Conservation (phyloP, 35 echinoderm and acorn worm species). For the Lytechinus variegatus region DNA sequence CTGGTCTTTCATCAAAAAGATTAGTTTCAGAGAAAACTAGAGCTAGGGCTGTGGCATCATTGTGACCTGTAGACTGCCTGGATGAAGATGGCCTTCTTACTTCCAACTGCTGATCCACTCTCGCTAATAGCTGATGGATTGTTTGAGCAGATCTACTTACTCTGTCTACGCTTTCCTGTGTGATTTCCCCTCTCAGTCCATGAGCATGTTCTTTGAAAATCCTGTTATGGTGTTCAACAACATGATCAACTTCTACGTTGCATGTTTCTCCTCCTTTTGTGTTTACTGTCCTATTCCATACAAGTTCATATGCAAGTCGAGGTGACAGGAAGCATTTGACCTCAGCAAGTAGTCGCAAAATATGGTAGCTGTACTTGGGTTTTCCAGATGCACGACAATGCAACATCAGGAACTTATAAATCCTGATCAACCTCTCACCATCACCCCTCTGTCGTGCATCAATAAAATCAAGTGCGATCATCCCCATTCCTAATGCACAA, state of each 20-base stretch:
- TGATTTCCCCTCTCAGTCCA: conserved; percentile 51
- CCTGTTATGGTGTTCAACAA: conserved; percentile 66
- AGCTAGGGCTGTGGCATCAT: conserved; percentile 27
- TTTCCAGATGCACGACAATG: background rate
- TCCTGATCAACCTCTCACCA: background rate
- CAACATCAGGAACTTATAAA: background rate
- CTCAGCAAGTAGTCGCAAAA: background rate
- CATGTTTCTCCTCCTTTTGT: conserved; percentile 28
- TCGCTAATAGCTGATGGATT: conserved; percentile 9
- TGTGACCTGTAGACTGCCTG: background rate
- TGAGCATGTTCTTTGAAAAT: conserved; percentile 59
- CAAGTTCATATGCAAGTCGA: conserved; percentile 48
- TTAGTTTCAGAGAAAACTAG: conserved; percentile 27
- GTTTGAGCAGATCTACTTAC: conserved; percentile 56
- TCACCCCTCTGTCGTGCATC: background rate
- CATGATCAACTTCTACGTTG: conserved; percentile 58
- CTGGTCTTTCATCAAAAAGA: conserved; percentile 38
- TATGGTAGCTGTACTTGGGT: conserved; percentile 11
- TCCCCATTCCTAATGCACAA: background rate
- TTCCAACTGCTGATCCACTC: conserved; percentile 39
- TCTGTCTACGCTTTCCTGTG: conserved; percentile 53
- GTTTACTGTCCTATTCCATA: conserved; percentile 68
- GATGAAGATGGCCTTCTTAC: conserved; percentile 51
- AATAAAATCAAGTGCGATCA: background rate
- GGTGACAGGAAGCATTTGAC: conserved; percentile 2